Percentiles rank a stretch among this genome's conserved stretches.
Evolutionary conservation across 2,113 vertebrate species (phyloP).

Genomic region (Galemys pyrenaicus): DNA sequence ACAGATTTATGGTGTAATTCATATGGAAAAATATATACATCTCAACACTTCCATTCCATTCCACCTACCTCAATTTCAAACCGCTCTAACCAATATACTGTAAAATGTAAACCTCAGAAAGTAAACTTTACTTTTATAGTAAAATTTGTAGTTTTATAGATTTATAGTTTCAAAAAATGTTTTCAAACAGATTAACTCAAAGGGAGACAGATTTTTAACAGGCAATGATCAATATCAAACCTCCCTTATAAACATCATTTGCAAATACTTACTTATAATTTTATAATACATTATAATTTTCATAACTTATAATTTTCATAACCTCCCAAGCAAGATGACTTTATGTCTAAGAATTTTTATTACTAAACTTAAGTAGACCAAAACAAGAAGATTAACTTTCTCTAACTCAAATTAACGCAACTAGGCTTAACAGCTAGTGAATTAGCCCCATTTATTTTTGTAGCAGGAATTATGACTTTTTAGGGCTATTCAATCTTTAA

Average conservation of each 20-base stretch:
- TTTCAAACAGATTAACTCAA: constrained; percentile 17
- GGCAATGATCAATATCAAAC: not conserved
- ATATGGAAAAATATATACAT: constrained; percentile 51
- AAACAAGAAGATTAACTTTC: not conserved
- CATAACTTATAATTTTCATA: not conserved
- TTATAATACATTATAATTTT: too few relatives aligned
- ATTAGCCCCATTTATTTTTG: not conserved
- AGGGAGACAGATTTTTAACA: not conserved
- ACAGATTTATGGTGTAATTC: constrained; percentile 35
- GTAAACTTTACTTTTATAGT: constrained; percentile 1
- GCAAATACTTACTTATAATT: too few relatives aligned
- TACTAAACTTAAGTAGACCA: not conserved
- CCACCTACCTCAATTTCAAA: not conserved
- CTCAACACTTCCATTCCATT: constrained; percentile 28
- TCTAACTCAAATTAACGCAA: not conserved
- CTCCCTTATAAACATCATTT: not conserved
- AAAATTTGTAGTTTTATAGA: not conserved
- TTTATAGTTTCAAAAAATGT: not conserved
- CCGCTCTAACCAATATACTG: not conserved
- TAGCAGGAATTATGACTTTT: not conserved
- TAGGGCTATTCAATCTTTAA: not conserved
- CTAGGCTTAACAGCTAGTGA: not conserved
- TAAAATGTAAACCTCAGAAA: constrained; percentile 36
- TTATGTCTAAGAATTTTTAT: not conserved
- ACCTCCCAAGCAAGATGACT: not conserved